Evolutionary conservation across 1,140 invertebrate genomes (phyloP).

Genomic region (Cyclina sinensis): DNA sequence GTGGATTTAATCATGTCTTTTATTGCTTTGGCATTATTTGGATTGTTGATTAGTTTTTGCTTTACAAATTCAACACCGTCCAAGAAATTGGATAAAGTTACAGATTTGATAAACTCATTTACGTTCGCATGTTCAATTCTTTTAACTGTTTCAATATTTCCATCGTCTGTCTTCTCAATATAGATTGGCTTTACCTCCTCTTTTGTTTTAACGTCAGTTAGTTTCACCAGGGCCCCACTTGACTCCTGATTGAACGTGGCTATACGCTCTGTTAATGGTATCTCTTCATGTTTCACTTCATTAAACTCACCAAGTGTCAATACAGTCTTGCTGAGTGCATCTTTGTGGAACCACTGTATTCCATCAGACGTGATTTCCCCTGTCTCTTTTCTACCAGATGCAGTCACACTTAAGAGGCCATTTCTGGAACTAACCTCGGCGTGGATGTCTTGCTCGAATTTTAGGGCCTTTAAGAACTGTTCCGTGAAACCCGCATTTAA

Average conservation of each 20-base stretch:
- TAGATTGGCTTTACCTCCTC: neutral
- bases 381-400: neutral
- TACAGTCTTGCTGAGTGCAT: neutral
- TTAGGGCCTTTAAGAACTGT: neutral
- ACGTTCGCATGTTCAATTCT: neutral
- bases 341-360: conserved; percentile 6
- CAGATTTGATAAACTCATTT: neutral
- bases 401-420: neutral
- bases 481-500: neutral
- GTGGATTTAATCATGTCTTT: neutral
- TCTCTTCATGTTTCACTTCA: neutral
- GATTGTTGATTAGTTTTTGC: neutral
- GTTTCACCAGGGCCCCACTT: conserved; percentile 3
- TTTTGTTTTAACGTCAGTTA: neutral
- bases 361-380: neutral
- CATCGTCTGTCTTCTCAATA: neutral
- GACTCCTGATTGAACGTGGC: neutral
- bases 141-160: neutral
- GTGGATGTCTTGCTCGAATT: neutral
- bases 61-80: neutral
- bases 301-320: neutral
- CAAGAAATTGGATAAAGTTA: neutral
- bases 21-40: neutral
- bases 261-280: neutral
- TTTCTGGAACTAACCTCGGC: neutral